Evolutionary conservation across 2,113 vertebrate genomes (phyloP), one percentile per base, ranked within the genome.

Genomic region (Epinephelus lanceolatus): DNA sequence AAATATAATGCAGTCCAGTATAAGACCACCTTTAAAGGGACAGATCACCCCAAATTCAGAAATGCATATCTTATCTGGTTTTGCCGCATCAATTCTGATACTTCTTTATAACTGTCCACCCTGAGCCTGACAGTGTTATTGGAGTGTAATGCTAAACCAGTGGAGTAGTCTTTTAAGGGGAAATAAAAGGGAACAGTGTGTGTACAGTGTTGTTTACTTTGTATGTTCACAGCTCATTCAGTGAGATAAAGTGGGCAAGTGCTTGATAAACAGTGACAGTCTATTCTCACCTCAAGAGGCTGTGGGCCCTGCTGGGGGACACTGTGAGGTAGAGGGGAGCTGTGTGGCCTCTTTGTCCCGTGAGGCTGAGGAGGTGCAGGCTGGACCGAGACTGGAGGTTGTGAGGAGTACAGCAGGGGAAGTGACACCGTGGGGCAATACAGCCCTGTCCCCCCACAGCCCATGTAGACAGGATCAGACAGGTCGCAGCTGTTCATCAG

Each of bases 281-380:
- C 17, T 61, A 15, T 69, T 60, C 87, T 91, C 75, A 94, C 91
- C 85, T 93, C 68, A 1, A 86, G 85, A n/a, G 91, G 84, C 69
- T 94, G 92, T 5, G 83, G 49, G 76, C 60, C 71, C 17, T 89
- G 86, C 42, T 78, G 90, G 42, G 90, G 75, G 21, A 84, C 19
- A 30, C 52, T 47, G 71, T 76, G 82, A 53, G 79, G 14, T 1
- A 68, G 77, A 17, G 40, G 61, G 53, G 92, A 73, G 69, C 90
- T 91, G 60, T 82, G 88, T 8, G 75, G 80, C 47, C 90, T 81
- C 63, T 77, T 89, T n/a, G 78, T 85, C 67, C 90, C 80, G 0
- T 80, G 84, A 30, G 73, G 74, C 2, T 75, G 88, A 59, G 86
- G 68, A 69, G 78, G 74, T 17, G 78, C 56, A 65, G 88, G 79